Conservation (phyloP, 2,888 invertebrate genomes). For the Chrysolina haemoptera region DNA sequence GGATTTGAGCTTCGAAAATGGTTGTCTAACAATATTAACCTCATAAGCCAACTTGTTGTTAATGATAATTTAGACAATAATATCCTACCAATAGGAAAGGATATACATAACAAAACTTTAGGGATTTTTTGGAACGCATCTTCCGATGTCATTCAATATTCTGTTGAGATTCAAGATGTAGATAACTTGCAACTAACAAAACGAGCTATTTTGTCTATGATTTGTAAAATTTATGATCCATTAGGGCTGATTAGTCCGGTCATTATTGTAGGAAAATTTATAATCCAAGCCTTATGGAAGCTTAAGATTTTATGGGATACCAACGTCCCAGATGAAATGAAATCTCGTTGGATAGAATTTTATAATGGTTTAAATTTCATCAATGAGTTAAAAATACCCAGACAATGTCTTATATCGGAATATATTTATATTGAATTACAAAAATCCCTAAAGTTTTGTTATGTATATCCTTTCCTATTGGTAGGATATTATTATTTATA, state of each 20-base stretch:
- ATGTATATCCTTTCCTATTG: too few relatives aligned
- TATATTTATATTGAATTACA: slow-evolving; percentile 26
- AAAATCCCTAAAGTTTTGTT: too few relatives aligned
- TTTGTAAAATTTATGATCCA: too few relatives aligned
- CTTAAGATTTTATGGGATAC: slow-evolving; percentile 34
- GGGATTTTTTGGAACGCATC: slow-evolving; percentile 38
- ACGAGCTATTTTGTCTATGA: slow-evolving; percentile 23
- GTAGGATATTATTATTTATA: too few relatives aligned
- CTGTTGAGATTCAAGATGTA: not conserved
- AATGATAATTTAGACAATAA: slow-evolving; percentile 25
- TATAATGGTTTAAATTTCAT: not conserved
- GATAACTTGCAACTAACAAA: slow-evolving; percentile 30
- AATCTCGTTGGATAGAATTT: slow-evolving; percentile 22
- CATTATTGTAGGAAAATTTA: too few relatives aligned
- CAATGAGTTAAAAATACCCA: slow-evolving; percentile 23
- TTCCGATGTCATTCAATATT: slow-evolving; percentile 30
- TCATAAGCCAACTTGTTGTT: not conserved
- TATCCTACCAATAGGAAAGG: slow-evolving; percentile 29
- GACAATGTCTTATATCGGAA: slow-evolving; percentile 1
- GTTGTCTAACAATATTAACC: too few relatives aligned
- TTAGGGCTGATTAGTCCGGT: too few relatives aligned
- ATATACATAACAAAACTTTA: slow-evolving; percentile 40
- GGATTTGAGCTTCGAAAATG: slow-evolving; percentile 32
- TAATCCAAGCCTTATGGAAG: too few relatives aligned
- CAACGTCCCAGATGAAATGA: slow-evolving; percentile 33